Evolutionary conservation across 1,140 invertebrate species (phyloP), one percentile per base, ranked within the genome.

Genomic region (Papilio aristodemus): DNA sequence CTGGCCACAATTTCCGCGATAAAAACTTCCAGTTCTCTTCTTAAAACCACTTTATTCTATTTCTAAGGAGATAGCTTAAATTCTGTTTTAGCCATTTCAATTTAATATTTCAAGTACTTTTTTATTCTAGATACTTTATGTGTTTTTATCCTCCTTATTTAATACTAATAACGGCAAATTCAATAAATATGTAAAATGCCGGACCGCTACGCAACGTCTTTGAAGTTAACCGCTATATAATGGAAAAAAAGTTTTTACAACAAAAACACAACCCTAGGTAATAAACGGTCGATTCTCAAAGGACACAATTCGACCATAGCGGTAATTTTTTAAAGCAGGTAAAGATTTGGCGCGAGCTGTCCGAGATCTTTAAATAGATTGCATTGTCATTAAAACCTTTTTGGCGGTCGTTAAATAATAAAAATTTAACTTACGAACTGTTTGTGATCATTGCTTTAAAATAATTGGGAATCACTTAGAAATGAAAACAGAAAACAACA

Each of bases 241-340:
- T 59, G 27, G n/a, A 38, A 14, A 17, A 17, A 62, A 62, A 62
- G 8, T 1, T 8, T 32, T 13, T 62, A 13, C 7, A 17, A 62
- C n/a, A 62, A 62, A 62, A 36, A 62, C 32, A 69, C 27, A 75
- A 75, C 46, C 69, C 11, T 58, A 54, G 27, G 67, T 78, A 83
- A 87, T 80, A 89, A 87, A 86, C 84, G 82, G 78, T 67, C 72
- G 68, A 68, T 62, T 10, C 76, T 78, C 50, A 77, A 81, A 77
- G 70, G 77, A 78, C 73, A 75, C 38, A 68, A 75, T 70, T 72
- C 73, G 76, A 80, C 32, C 63, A 58, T 77, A 76, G 70, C 41
- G 72, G 74, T 73, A 67, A 64, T 83, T 81, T 79, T n/a, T 72
- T 57, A 32, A 50, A 36, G 37, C 83, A 87, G 85, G 81, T 85